These are phyloP conservation scores for Gorsachius goisagi DNA, from an alignment of 2,113 vertebrate species.

Conservation along the genomic window DNA sequence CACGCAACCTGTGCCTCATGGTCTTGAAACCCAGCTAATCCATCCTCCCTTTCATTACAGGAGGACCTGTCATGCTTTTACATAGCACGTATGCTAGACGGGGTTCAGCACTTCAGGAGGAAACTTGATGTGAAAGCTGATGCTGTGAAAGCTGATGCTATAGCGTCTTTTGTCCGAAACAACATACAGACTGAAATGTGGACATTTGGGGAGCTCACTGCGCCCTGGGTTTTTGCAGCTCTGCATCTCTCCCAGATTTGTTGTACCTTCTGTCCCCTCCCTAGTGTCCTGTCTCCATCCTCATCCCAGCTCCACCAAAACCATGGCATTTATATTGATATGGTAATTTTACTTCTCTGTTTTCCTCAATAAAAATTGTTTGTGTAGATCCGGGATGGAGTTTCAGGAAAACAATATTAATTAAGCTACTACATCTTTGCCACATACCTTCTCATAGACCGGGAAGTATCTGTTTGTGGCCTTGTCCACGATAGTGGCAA, in stretches of 20 bases:
- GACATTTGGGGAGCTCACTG: background rate
- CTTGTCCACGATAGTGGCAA: slow-evolving; percentile 68
- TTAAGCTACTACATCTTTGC: background rate
- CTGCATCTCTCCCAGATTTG: background rate
- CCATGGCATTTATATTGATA: background rate
- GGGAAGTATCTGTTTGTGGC: slow-evolving; percentile 78
- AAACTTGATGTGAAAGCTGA: background rate
- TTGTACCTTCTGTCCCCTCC: background rate
- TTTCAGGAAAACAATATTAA: background rate
- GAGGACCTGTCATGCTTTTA: background rate
- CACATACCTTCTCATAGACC: slow-evolving; percentile 82
- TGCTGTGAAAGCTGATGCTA: no score
- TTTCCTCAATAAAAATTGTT: background rate
- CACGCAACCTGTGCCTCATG: background rate
- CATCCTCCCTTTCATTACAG: background rate
- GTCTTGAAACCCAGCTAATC: background rate
- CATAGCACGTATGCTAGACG: background rate
- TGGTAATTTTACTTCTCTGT: background rate
- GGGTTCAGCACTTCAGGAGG: background rate
- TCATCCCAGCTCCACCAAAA: background rate
- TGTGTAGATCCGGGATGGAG: background rate
- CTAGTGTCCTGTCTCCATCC: background rate
- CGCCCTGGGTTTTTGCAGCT: background rate
- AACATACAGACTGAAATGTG: background rate
- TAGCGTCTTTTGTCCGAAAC: background rate